Conservation (phyloP, 2,888 invertebrate species). For the Patella pellucida region DNA sequence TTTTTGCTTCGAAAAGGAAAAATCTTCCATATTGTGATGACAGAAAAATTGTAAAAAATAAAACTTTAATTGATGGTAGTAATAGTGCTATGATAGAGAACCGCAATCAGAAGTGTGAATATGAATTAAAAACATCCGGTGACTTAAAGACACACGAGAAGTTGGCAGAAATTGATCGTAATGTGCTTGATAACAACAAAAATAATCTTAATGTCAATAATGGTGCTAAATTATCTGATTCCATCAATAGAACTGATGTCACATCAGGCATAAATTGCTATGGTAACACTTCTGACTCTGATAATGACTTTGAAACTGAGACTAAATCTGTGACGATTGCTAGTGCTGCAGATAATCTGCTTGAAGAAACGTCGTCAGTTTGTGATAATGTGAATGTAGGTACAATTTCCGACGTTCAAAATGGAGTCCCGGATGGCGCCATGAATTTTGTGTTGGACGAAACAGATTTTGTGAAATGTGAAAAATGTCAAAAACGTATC, state of each 20-base stretch:
- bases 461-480: conserved; percentile 72
- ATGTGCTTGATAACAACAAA: background rate
- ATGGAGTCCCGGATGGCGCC: background rate
- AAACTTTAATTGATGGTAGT: background rate
- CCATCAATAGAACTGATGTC: background rate
- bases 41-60: too few species aligned
- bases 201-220: background rate
- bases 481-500: conserved; percentile 80
- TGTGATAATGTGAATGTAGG: background rate
- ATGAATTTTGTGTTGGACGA: background rate
- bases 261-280: background rate
- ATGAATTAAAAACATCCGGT: too few species aligned
- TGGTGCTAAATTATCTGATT: background rate
- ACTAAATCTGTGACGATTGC: background rate
- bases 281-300: background rate
- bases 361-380: background rate
- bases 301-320: background rate
- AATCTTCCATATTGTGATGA: background rate
- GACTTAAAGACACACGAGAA: too few species aligned
- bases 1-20: conserved; percentile 25
- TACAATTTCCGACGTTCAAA: background rate
- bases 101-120: too few species aligned
- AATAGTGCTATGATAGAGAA: background rate
- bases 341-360: background rate
- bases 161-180: too few species aligned